Conservation (phyloP, 2,113 vertebrate genomes). For the Amblyornis subalaris region DNA sequence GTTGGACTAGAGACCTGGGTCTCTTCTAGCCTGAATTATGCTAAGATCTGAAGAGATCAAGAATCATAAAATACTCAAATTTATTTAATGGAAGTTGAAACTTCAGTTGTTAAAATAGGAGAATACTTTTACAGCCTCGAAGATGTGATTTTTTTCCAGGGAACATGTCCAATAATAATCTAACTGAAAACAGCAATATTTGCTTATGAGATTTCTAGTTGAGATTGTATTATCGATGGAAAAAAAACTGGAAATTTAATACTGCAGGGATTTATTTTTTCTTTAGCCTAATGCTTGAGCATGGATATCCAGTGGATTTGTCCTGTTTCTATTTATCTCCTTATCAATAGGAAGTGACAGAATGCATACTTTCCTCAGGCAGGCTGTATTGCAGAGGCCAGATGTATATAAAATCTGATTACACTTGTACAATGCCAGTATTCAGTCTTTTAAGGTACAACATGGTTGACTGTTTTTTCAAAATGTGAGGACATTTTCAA, state of each 20-base stretch:
- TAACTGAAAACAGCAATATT: background rate
- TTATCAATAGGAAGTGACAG: slow-evolving; percentile 54
- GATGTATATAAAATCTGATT: slow-evolving; percentile 60
- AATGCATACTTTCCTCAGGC: slow-evolving; percentile 12
- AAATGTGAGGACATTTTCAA: slow-evolving; percentile 27
- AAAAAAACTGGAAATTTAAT: background rate
- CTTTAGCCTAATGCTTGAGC: background rate
- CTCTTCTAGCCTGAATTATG: background rate
- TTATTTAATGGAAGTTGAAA: background rate
- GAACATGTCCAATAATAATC: background rate
- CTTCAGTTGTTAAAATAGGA: background rate
- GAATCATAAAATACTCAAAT: background rate
- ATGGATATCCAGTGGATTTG: background rate
- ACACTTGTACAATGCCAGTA: slow-evolving; percentile 32
- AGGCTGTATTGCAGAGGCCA: slow-evolving; percentile 26
- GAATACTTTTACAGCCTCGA: background rate
- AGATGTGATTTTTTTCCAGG: background rate
- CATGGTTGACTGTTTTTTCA: slow-evolving; percentile 10
- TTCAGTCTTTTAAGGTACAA: slow-evolving; percentile 39
- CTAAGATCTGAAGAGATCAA: background rate
- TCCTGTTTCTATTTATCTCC: slow-evolving; percentile 27
- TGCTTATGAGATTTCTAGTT: background rate
- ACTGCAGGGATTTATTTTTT: background rate
- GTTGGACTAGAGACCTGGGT: background rate
- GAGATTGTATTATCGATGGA: background rate